Percentiles rank a stretch among this genome's conserved stretches.
Conservation (phyloP, 2,113 vertebrate genomes). For the Sturnira hondurensis region DNA sequence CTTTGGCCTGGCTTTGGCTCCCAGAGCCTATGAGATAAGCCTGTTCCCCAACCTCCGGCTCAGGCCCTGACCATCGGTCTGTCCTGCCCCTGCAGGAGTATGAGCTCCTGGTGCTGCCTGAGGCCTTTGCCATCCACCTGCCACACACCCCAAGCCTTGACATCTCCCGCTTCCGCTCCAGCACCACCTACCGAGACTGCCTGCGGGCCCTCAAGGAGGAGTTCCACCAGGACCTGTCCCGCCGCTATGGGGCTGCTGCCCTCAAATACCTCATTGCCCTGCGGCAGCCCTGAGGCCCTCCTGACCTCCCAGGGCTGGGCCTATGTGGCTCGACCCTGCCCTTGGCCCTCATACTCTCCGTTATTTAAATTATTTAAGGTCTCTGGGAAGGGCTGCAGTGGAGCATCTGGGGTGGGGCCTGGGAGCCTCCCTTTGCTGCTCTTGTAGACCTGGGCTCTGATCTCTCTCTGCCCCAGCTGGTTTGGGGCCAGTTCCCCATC, state of each 20-base stretch:
- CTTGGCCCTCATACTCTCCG: not conserved
- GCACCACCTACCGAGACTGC: conserved; percentile 89
- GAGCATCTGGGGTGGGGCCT: not conserved
- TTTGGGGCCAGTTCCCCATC: conserved; percentile 44
- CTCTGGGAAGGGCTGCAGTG: not conserved
- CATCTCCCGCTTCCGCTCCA: conserved; percentile 96
- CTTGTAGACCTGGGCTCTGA: not conserved
- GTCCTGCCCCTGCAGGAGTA: conserved; percentile 83
- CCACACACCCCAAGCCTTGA: conserved; percentile 96
- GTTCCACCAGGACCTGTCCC: conserved; percentile 96
- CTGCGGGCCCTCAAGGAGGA: conserved; percentile 92
- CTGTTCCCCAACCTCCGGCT: not conserved
- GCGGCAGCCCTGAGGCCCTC: conserved; percentile 80
- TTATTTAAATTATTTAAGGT: conserved; percentile 81
- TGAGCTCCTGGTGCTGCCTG: conserved; percentile 93
- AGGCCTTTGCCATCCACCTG: conserved; percentile 98
- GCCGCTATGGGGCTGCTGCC: conserved; percentile 90
- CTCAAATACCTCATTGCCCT: conserved; percentile 97
- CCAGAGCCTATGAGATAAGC: not conserved
- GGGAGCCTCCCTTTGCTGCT: not conserved
- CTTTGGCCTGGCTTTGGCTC: not conserved
- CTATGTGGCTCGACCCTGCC: too few relatives aligned
- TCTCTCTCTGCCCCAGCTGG: not conserved
- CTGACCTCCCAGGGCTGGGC: not conserved
- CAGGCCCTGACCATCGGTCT: fast-evolving